Evolutionary conservation across 2,888 invertebrate genomes (phyloP), one percentile per base, ranked within the genome.

Genomic region (Nomada lathburiana): DNA sequence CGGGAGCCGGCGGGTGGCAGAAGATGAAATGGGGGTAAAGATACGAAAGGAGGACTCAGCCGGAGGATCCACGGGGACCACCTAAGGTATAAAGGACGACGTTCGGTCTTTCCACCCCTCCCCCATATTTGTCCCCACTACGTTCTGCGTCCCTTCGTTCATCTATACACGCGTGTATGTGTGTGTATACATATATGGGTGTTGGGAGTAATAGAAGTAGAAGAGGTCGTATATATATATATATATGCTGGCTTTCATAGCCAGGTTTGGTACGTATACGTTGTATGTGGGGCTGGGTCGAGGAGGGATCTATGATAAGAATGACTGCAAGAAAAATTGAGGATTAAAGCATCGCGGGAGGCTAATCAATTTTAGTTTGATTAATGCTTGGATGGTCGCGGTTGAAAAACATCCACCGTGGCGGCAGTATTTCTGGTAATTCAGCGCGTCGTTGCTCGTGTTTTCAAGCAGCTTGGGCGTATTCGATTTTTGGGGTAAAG

Each of bases 41-140:
- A 91, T 90, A 91, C 92, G 90, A 90, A 91, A 91, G 88, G 90
- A 90, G 90, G 90, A 90, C 90, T 90, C 88, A 88, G 89, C 89
- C 87, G 44, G 70, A 90, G 91, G 90, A 92, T 92, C 91, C 91
- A 90, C 89, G 89, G 91, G 91, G 91, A 92, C 92, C 91, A 90
- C 92, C 89, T 89, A 88, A 91, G 91, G 92, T 90, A 92, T 92
- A 91, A 92, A 91, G 91, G 91, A 92, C 91, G 92, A 90, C 89
- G 87, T 85, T 86, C 89, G 91, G 86, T 89, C 89, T 90, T 90
- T 89, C 89, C 90, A 90, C 91, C 91, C 91, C 91, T 50, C 88
- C 91, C 26, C 26, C 26, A 83, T 88, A 88, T 87, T 88, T 85
- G 86, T 80, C 85, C 87, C 87, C 85, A 83, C 83, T 80, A 71